Evolutionary conservation across 2,888 invertebrate species (phyloP).

Genomic region (Vesta saturnalis): DNA sequence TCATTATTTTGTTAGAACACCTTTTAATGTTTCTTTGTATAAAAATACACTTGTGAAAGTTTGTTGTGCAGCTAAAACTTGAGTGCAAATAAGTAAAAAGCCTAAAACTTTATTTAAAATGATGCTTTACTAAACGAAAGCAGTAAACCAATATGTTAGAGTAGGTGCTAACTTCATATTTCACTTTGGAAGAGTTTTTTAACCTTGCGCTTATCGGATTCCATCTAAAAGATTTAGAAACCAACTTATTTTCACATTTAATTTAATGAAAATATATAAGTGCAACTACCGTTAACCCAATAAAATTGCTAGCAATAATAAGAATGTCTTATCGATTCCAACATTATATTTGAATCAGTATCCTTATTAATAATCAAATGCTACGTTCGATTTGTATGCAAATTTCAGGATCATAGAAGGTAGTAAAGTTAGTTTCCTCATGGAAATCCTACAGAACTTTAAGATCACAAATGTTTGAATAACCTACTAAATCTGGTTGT

Average conservation of each 20-base stretch:
- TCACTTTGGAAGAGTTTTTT: neutral
- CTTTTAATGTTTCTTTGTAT: too few species aligned
- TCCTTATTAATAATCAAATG: conserved; percentile 12
- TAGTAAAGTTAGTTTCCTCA: conserved; percentile 2
- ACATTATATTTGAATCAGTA: too few species aligned
- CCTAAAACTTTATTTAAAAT: too few species aligned
- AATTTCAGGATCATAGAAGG: conserved; percentile 1
- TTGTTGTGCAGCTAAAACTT: too few species aligned
- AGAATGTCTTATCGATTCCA: too few species aligned
- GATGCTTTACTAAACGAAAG: neutral
- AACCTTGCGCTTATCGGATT: neutral
- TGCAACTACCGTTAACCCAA: too few species aligned
- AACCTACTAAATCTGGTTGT: neutral
- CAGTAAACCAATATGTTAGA: neutral
- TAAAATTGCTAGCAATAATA: too few species aligned
- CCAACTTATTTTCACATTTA: too few species aligned
- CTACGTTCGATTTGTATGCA: conserved; percentile 7
- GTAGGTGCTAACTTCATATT: neutral
- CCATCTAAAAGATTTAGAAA: neutral
- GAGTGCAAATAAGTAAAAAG: too few species aligned
- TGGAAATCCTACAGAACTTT: neutral
- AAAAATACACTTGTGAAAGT: too few species aligned
- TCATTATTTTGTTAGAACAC: too few species aligned
- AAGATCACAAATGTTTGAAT: conserved; percentile 4
- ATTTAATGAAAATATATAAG: too few species aligned